Percentiles rank a stretch among this genome's conserved stretches.
Evolutionary conservation across 1,140 invertebrate genomes (phyloP).

Genomic region (Physella acuta): DNA sequence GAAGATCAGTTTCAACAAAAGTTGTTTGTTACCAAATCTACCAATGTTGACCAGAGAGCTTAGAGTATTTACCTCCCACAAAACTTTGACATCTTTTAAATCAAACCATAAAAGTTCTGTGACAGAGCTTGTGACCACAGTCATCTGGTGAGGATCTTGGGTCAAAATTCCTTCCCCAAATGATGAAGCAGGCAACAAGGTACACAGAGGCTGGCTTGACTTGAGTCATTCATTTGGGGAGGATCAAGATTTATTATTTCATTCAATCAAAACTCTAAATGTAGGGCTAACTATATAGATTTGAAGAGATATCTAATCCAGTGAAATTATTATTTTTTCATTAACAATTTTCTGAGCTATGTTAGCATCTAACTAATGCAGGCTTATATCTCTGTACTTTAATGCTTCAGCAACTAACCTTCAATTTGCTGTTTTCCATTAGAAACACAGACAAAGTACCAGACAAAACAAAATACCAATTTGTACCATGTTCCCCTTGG

Average conservation of each 20-base stretch:
- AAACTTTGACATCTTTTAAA: constrained; percentile 73
- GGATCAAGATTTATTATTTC: neutral
- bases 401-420: constrained; percentile 46
- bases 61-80: constrained; percentile 70
- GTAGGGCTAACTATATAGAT: neutral
- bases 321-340: neutral
- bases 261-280: neutral
- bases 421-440: constrained; percentile 65
- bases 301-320: neutral
- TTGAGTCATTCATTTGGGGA: constrained; percentile 41
- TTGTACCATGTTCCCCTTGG: constrained; percentile 75
- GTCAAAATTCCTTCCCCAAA: constrained; percentile 77
- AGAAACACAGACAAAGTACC: constrained; percentile 71
- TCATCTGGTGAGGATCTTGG: constrained; percentile 72
- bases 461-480: constrained; percentile 76
- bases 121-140: constrained; percentile 73
- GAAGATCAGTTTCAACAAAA: neutral
- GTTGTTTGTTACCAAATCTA: neutral
- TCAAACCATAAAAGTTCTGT: constrained; percentile 76
- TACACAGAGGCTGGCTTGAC: constrained; percentile 70
- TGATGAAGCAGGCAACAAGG: constrained; percentile 73
- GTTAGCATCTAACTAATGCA: neutral
- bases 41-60: neutral
- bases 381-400: neutral
- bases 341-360: too few relatives aligned